phyloP scores from a whole-genome alignment of 2,113 vertebrate species.

The Xenopus borealis region DNA sequence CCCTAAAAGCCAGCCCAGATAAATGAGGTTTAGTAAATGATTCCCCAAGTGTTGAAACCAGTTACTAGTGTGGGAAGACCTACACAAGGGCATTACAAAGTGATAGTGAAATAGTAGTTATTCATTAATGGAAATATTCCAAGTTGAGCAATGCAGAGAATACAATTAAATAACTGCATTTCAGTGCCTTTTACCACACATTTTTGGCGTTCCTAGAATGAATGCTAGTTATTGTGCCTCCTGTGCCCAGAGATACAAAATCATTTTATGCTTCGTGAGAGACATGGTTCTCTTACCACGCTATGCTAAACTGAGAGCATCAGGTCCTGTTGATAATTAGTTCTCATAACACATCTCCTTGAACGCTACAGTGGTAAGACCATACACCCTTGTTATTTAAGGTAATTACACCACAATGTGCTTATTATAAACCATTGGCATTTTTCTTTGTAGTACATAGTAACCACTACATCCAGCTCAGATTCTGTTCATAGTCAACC shows the following conservation, averaged over 20 bases:
- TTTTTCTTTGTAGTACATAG: neutral
- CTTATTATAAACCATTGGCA: neutral
- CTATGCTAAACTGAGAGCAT: neutral
- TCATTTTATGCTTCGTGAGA: neutral
- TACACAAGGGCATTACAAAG: no score
- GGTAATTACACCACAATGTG: constrained; percentile 1
- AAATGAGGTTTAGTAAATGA: no score
- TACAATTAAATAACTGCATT: no score
- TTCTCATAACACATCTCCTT: neutral
- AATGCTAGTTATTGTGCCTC: neutral
- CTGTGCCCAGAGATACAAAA: neutral
- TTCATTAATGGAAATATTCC: no score
- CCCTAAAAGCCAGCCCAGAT: no score
- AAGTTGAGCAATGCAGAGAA: no score
- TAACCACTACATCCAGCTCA: neutral
- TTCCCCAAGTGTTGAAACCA: no score
- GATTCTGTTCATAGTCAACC: neutral
- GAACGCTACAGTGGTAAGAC: neutral
- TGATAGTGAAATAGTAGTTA: no score
- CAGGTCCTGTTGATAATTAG: neutral
- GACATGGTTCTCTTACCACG: neutral
- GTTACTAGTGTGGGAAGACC: no score
- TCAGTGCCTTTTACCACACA: no score
- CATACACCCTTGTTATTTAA: neutral
- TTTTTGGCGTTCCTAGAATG: no score